A percentile compares a stretch with the other conserved stretches of the same genome.
phyloP scores from a whole-genome alignment of 2,113 vertebrate genomes.

The Proteles cristata region DNA sequence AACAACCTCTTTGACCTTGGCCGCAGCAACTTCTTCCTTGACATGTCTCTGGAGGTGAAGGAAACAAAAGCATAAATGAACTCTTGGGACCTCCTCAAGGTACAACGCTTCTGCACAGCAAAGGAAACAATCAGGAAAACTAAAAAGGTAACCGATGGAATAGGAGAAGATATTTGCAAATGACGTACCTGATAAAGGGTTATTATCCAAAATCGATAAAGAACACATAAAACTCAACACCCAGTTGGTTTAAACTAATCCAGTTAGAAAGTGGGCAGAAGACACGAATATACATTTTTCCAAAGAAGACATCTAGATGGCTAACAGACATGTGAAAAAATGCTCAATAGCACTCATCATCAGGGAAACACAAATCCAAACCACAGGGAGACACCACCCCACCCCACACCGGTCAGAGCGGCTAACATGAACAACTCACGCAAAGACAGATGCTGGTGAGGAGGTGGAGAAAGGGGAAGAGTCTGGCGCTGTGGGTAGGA shows the following conservation, averaged over 20 bases:
- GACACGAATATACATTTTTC: background rate
- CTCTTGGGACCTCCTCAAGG: background rate
- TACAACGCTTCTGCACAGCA: background rate
- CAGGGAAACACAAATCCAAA: background rate
- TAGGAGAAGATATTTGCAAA: background rate
- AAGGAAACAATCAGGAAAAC: background rate
- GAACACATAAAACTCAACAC: background rate
- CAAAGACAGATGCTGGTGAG: background rate
- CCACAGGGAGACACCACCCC: background rate
- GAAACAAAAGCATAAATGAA: background rate
- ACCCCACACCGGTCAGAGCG: background rate
- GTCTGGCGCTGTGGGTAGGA: background rate
- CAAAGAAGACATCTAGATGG: background rate
- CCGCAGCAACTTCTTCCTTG: background rate
- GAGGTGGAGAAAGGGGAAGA: background rate
- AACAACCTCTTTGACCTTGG: background rate
- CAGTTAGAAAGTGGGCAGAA: background rate
- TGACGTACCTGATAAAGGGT: background rate
- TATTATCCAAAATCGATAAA: background rate
- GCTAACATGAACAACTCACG: background rate
- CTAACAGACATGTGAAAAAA: background rate
- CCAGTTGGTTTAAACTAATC: background rate
- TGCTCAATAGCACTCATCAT: background rate
- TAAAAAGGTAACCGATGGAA: background rate
- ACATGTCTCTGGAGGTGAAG: background rate